These are phyloP conservation scores for Ptychobarbus kaznakovi DNA, from an alignment of 2,797 vertebrate species.

Conservation along the genomic window DNA sequence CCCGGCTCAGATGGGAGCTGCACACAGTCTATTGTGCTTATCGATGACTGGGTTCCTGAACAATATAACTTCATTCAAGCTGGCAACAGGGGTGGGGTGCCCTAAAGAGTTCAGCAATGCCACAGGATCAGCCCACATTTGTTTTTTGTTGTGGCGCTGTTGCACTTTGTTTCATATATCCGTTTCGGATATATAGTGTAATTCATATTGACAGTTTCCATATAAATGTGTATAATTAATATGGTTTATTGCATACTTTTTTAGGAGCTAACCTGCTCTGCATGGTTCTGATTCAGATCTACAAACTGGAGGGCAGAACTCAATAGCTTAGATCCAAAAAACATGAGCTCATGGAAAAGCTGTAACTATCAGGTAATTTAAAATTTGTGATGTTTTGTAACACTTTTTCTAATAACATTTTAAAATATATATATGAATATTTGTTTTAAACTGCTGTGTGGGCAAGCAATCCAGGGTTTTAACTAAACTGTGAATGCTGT, in stretches of 20 bases:
- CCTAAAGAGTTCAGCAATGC: slow-evolving; percentile 44
- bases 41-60: slow-evolving; percentile 81
- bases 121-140: slow-evolving; percentile 27
- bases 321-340: slow-evolving; percentile 10
- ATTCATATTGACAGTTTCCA: not conserved
- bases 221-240: not conserved
- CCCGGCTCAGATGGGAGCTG: slow-evolving; percentile 74
- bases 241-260: slow-evolving; percentile 10
- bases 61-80: slow-evolving; percentile 75
- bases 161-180: not conserved
- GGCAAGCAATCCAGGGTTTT: not conserved
- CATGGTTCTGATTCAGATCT: slow-evolving; percentile 3
- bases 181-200: not conserved
- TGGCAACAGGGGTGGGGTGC: slow-evolving; percentile 53
- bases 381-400: slow-evolving; percentile 2
- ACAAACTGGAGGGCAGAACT: not conserved
- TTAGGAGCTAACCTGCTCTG: slow-evolving; percentile 10
- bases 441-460: not conserved
- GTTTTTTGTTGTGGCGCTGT: not conserved
- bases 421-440: not conserved
- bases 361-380: not conserved
- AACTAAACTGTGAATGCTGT: not conserved
- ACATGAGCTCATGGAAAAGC: slow-evolving; percentile 31
- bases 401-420: not conserved
- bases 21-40: slow-evolving; percentile 79